Conservation (phyloP, 2,113 vertebrate species). For the Ptilonorhynchus violaceus region DNA sequence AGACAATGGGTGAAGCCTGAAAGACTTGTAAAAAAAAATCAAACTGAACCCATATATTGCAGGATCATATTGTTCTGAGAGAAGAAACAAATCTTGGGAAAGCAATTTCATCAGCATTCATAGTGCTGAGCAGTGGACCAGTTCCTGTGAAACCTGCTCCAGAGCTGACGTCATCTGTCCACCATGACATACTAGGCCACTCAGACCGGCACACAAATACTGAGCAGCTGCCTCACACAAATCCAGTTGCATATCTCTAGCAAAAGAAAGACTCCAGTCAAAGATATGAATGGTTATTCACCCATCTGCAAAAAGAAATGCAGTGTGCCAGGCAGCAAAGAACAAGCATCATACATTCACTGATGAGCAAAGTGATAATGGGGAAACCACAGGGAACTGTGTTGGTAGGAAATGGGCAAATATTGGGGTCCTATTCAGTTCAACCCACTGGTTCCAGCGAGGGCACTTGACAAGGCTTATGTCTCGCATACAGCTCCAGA, state of each 20-base stretch:
- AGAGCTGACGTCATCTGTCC: background rate
- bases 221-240: slow-evolving; percentile 17
- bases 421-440: background rate
- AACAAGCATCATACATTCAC: background rate
- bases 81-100: slow-evolving; percentile 13
- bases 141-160: background rate
- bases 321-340: background rate
- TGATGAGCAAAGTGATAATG: background rate
- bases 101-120: slow-evolving; percentile 32
- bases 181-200: background rate
- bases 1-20: background rate
- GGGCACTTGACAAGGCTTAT: background rate
- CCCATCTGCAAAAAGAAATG: background rate
- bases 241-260: background rate
- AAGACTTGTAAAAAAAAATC: background rate
- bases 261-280: slow-evolving; percentile 34
- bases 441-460: background rate
- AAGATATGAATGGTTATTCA: slow-evolving; percentile 40
- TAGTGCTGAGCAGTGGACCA: background rate
- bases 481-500: background rate
- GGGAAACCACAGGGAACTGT: background rate
- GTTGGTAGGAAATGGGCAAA: background rate
- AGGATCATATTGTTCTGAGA: background rate
- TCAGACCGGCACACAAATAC: background rate
- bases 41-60: background rate